Percentiles rank a stretch among this genome's conserved stretches.
phyloP scores from a whole-genome alignment of 64 coral and sea anemone genomes.

The Actinia equina region DNA sequence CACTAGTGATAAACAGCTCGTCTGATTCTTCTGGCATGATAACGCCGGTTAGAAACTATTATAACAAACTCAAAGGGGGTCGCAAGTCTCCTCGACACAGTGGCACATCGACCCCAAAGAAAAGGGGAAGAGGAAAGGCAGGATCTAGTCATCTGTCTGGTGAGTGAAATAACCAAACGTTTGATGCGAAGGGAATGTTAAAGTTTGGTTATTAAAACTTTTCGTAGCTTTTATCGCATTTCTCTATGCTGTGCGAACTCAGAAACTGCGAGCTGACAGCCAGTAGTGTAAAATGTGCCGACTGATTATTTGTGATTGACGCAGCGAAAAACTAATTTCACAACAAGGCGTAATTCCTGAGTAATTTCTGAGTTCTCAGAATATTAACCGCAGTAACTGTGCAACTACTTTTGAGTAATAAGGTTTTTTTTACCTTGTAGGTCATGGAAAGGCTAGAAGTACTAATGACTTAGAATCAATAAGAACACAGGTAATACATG shows the following conservation, averaged over 20 bases:
- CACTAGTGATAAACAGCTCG: constrained; percentile 61
- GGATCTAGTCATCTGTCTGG: neutral
- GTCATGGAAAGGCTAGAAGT: constrained; percentile 28
- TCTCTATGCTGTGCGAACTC: too few relatives aligned
- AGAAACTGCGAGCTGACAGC: too few relatives aligned
- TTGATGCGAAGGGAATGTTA: neutral
- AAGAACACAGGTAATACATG: constrained; percentile 35
- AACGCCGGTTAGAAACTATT: constrained; percentile 23
- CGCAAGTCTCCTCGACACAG: neutral
- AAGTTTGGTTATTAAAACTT: neutral
- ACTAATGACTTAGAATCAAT: constrained; percentile 45
- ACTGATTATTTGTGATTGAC: too few relatives aligned
- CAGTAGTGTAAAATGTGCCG: too few relatives aligned
- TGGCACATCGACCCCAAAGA: constrained; percentile 1
- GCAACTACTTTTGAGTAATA: neutral
- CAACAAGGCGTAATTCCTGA: too few relatives aligned
- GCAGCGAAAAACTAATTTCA: too few relatives aligned
- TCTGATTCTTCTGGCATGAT: constrained; percentile 73
- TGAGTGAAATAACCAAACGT: neutral
- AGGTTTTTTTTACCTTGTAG: neutral
- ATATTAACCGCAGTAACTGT: neutral
- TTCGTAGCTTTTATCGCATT: neutral
- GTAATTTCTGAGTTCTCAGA: too few relatives aligned
- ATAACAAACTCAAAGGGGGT: neutral
- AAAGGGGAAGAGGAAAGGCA: neutral